These are phyloP conservation scores for Adrianichthys oophorus DNA, from an alignment of 2,797 vertebrate genomes.

Conservation along the genomic window DNA sequence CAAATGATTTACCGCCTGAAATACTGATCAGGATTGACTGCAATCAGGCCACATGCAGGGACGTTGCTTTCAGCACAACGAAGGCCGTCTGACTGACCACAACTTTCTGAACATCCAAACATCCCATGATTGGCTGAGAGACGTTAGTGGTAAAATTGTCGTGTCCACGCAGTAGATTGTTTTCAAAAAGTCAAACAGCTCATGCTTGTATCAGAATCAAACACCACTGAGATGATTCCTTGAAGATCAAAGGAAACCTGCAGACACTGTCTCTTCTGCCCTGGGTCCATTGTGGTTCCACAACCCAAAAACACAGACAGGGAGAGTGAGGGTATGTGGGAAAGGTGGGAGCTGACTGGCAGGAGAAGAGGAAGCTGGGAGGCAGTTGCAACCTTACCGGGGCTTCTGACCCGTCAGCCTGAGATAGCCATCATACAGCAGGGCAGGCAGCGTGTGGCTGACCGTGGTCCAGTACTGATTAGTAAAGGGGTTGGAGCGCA, in stretches of 20 bases:
- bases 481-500: constrained; percentile 83
- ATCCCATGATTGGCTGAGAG: constrained; percentile 35
- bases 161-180: constrained; percentile 30
- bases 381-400: constrained; percentile 87
- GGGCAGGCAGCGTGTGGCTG: constrained; percentile 81
- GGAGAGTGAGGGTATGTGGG: constrained; percentile 19
- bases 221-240: constrained; percentile 15
- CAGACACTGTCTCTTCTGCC: constrained; percentile 49
- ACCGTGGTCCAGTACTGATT: constrained; percentile 83
- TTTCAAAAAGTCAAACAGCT: constrained; percentile 3
- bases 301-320: constrained; percentile 49
- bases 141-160: constrained; percentile 13
- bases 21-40: constrained; percentile 9
- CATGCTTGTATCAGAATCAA: too few relatives aligned
- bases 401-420: constrained; percentile 88
- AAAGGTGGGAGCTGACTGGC: constrained; percentile 21
- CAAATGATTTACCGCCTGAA: constrained; percentile 6
- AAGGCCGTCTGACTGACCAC: constrained; percentile 7
- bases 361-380: constrained; percentile 38
- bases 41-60: constrained; percentile 11
- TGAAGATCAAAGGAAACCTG: constrained; percentile 38
- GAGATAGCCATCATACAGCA: constrained; percentile 86
- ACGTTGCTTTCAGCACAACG: constrained; percentile 17
- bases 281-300: constrained; percentile 25
- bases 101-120: constrained; percentile 22